Evolutionary conservation across 2,113 vertebrate genomes (phyloP), one percentile per base, ranked within the genome.

Genomic region (Canis aureus): DNA sequence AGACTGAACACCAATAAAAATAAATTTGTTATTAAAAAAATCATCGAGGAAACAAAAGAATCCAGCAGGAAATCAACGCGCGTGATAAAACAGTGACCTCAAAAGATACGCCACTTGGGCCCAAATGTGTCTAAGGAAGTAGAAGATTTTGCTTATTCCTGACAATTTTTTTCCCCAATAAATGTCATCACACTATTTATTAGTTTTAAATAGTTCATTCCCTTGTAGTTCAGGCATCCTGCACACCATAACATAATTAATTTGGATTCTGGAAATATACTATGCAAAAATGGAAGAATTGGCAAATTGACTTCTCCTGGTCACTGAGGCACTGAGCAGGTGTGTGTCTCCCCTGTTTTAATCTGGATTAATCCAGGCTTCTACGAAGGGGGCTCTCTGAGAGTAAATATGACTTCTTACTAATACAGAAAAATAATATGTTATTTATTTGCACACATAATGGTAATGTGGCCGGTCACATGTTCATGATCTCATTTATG

Each of bases 371-470:
- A 87, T 78, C 17, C 16, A 94, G n/a, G 9, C 3, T 32, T 85
- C 43, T 43, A 43, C 43, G 43, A 43, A 43, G 43, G 43, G 43
- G 43, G 43, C 60, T 92, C 23, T 38, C 59, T 38, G 27, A 87
- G 69, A 76, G 12, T 55, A 88, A 89, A 67, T 55, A 2, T 29
- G 5, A 16, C 90, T 87, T 89, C 32, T 84, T 71, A 92, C n/a
- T 66, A 88, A 88, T 17, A 53, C 0, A 84, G 60, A 71, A 94
- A 95, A 83, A 66, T 80, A 88, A 49, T 66, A 38, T 13, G 22
- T 38, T 79, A 76, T 59, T 73, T 91, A 82, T 95, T 79, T 92
- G 32, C 55, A 43, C 32, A 88, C 15, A 88, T 60, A 66, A 79
- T 87, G 12, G 59, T 53, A 88, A 78, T 19, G 5, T 62, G 11